A percentile compares a stretch with the other conserved stretches of the same genome.
phyloP scores from a whole-genome alignment of 1,140 invertebrate genomes.

The Pogonus chalceus region DNA sequence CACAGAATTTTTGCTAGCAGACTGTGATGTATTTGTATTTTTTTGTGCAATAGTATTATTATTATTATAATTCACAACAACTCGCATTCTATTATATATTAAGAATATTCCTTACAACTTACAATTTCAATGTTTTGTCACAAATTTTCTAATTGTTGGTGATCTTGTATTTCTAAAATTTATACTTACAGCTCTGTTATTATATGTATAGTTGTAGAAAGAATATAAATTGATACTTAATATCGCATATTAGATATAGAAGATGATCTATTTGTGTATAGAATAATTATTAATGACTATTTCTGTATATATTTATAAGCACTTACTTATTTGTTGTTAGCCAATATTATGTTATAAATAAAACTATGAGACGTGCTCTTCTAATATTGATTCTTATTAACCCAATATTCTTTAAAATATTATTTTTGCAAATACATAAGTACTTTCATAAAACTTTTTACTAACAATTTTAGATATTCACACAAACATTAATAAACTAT shows the following conservation, averaged over 20 bases:
- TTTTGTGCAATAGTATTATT: not conserved
- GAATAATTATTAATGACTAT: constrained; percentile 3
- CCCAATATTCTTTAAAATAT: too few relatives aligned
- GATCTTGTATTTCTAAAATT: constrained; percentile 4
- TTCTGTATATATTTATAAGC: constrained; percentile 3
- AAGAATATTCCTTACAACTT: not conserved
- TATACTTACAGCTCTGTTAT: constrained; percentile 1
- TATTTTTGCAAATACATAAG: too few relatives aligned
- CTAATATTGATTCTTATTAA: too few relatives aligned
- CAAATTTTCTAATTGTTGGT: not conserved
- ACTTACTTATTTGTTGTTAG: constrained; percentile 2
- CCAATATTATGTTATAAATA: not conserved
- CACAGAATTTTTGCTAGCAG: not conserved
- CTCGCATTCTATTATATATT: not conserved
- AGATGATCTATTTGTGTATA: not conserved
- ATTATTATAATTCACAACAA: not conserved
- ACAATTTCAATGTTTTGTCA: not conserved
- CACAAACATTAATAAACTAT: too few relatives aligned
- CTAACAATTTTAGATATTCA: too few relatives aligned
- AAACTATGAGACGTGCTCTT: constrained; percentile 2
- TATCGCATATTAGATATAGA: constrained; percentile 1
- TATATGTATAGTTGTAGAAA: constrained; percentile 6
- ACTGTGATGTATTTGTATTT: not conserved
- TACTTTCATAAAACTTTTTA: too few relatives aligned
- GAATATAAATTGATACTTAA: not conserved